Percentiles rank a stretch among this genome's conserved stretches.
Conservation (phyloP, 2,113 vertebrate species). For the Macquaria australasica region DNA sequence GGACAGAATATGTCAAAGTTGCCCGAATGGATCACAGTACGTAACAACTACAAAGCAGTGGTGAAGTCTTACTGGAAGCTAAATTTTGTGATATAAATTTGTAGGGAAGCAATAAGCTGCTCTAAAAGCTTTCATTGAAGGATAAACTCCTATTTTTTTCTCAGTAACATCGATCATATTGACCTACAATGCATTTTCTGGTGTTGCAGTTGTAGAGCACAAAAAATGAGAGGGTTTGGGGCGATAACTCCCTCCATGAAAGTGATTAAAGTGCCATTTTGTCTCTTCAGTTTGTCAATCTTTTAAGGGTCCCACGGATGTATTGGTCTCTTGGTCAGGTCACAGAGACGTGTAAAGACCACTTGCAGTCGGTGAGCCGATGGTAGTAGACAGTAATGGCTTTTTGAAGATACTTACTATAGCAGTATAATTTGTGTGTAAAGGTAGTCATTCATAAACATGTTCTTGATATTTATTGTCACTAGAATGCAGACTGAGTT, state of each 20-base stretch:
- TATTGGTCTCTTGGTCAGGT: background rate
- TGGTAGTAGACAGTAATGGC: background rate
- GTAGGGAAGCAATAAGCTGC: too few species aligned
- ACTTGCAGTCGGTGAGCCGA: background rate
- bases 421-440: background rate
- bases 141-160: too few species aligned
- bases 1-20: background rate
- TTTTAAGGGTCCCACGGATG: background rate
- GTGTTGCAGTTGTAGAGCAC: background rate
- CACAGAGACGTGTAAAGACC: background rate
- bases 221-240: background rate
- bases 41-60: too few species aligned
- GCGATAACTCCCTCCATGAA: background rate
- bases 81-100: too few species aligned
- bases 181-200: background rate
- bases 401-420: background rate
- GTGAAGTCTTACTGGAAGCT: too few species aligned
- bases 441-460: background rate
- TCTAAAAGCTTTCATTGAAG: too few species aligned
- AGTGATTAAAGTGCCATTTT: background rate
- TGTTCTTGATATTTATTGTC: background rate
- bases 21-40: background rate
- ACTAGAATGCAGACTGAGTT: background rate
- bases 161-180: too few species aligned
- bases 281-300: background rate